Base-by-base conservation (phyloP, 2,113 vertebrate genomes). In the Indicator maculatus region DNA sequence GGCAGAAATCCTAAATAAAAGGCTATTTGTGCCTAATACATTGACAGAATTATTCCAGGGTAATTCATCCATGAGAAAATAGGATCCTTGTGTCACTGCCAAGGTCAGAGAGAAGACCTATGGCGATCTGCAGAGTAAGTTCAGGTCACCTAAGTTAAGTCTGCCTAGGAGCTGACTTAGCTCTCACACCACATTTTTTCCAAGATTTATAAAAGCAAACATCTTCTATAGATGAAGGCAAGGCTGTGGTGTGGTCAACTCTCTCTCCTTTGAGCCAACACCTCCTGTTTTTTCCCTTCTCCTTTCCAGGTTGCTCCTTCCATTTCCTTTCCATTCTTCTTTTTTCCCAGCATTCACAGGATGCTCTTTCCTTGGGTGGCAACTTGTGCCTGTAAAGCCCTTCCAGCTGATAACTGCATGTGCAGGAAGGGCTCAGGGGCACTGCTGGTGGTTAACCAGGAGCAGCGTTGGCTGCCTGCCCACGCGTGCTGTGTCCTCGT, bases 91-190 rank as follows among this genome's bases (percentile, higher is more conserved):
- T 82, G 81, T 90, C 81, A 86, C 70, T 95, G 93, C 92, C 93
- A 96, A 94, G 89, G 93, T 96, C 96, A 96, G 74, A 80, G 88
- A 96, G 92, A 96, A 96, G 92, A 96, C 85, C 90, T 90, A 63
- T 81, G 90, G 91, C 89, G 78, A 91, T 95, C 93, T 76, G 79
- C 80, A 75, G 83, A 86, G 6, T 61, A 83, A 89, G 93, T 93
- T 91, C 90, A 92, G 95, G 84, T 92, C 95, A 58, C 89, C 67
- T 81, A 94, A 94, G 73, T 92, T 95, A 96, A 95, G 93, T 85
- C 83, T 86, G 88, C 74, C 86, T 92, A 39, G 89, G 76, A 89
- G 74, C 90, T 21, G 23, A 61, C 76, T 95, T 95, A 92, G 84
- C 86, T 93, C 89, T 61, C 28, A 15, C 83, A 78, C 52, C 65